Percentiles rank a stretch among this genome's conserved stretches.
These are phyloP conservation scores for Gopherus flavomarginatus DNA, from an alignment of 2,113 vertebrate species.

Conservation along the genomic window DNA sequence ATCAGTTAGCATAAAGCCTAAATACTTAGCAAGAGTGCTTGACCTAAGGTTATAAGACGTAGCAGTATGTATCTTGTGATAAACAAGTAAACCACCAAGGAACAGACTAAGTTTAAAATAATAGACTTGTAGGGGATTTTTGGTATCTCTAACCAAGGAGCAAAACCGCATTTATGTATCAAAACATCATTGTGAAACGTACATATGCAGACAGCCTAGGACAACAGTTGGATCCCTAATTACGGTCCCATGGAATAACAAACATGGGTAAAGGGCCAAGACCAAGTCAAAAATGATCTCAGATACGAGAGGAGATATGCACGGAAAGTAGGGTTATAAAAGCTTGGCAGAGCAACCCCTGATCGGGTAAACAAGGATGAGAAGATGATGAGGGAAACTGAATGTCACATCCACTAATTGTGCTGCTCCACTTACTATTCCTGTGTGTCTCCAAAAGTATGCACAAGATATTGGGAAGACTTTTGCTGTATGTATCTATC, in stretches of 20 bases:
- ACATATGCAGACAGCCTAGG: neutral
- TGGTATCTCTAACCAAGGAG: neutral
- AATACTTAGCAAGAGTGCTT: neutral
- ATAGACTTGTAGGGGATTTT: neutral
- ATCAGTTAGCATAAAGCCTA: neutral
- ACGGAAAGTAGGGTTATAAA: too few relatives aligned
- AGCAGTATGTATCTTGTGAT: neutral
- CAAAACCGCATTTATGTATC: neutral
- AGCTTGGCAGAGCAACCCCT: neutral
- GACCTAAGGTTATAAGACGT: neutral
- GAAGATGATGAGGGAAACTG: neutral
- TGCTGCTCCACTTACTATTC: too few relatives aligned
- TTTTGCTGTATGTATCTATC: neutral
- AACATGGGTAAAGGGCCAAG: neutral
- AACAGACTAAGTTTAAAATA: neutral
- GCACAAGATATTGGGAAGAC: neutral
- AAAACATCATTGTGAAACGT: neutral
- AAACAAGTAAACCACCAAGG: neutral
- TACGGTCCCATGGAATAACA: neutral
- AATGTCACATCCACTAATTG: neutral
- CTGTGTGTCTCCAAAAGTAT: neutral
- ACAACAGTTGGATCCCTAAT: neutral
- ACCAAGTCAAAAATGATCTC: neutral
- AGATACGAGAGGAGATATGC: too few relatives aligned
- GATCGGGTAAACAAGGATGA: neutral